Base-by-base conservation (phyloP, 2,888 invertebrate species). In the Apamea sordens region DNA sequence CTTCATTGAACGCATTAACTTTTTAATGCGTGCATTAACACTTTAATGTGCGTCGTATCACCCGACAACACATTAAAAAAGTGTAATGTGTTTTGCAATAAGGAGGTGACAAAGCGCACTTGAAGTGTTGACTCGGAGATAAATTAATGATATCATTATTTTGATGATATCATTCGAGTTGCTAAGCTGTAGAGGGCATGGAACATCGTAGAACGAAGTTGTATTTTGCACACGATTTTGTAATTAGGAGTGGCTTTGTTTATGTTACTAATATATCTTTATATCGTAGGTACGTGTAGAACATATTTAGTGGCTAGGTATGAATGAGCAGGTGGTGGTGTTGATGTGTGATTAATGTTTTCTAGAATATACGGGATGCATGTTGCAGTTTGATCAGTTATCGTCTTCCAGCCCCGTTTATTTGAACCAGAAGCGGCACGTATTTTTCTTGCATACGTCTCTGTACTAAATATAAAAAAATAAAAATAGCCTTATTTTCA, bases 1-100 rank as follows among this genome's bases (percentile, higher is more conserved):
- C 63, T 50, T 69, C 21, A 69, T 73, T 71, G 63, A 67, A 73
- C 47, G 61, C 77, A 77, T 82, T 69, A 73, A 77, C 69, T 82
- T 77, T 82, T 80, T 70, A 84, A 76, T 84, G 80, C 76, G 65
- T 65, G 8, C 73, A 71, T 84, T 73, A 76, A 64, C 71, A 73
- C 73, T 67, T 53, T n/a, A 76, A 76, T 76, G 63, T 63, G n/a
- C 15, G 13, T 47, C 47, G n/a, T 77, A 73, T 74, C 61, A 69
- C 67, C 72, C 53, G 67, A 77, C 64, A 65, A 32, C 8, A n/a
- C 44, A 75, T 72, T 77, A 77, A 84, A 85, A 76, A 79, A 65
- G 32, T 50, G 21, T 68, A 21, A 68, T 72, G 15, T 70, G 50
- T 76, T 80, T 76, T 15, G 70, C 76, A 84, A 80, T 76, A 61